Percentiles rank a stretch among this genome's conserved stretches.
phyloP scores from a whole-genome alignment of 2,113 vertebrate species.

The Oostethus manadensis region DNA sequence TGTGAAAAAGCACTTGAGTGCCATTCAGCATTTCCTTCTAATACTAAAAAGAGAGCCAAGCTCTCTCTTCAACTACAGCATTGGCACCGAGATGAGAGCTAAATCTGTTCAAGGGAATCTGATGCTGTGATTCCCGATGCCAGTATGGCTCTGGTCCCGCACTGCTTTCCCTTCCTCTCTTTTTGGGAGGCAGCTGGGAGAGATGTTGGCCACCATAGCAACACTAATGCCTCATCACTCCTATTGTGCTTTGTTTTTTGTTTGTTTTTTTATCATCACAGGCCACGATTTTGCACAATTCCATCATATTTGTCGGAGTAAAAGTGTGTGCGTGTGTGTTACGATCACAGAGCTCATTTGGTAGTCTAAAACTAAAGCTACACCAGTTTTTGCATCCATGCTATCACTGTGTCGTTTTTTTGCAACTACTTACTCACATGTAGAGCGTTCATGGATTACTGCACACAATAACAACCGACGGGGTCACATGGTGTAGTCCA shows the following conservation, averaged over 20 bases:
- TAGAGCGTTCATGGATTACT: too few relatives aligned
- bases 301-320: too few relatives aligned
- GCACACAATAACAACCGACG: background rate
- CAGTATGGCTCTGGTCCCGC: conserved; percentile 40
- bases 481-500: conserved; percentile 9
- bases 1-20: background rate
- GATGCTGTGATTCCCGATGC: conserved; percentile 43
- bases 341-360: conserved; percentile 25
- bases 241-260: background rate
- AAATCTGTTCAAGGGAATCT: conserved; percentile 49
- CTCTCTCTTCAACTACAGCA: conserved; percentile 16
- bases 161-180: conserved; percentile 26
- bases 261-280: background rate
- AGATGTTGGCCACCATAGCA: conserved; percentile 26
- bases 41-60: conserved; percentile 20
- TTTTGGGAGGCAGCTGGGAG: conserved; percentile 23
- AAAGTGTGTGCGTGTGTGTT: background rate
- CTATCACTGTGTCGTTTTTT: too few relatives aligned
- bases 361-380: conserved; percentile 6
- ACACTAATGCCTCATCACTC: background rate
- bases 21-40: conserved; percentile 35
- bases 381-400: background rate
- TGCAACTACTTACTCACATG: background rate
- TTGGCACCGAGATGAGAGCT: conserved; percentile 13
- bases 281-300: too few relatives aligned